A percentile compares a stretch with the other conserved stretches of the same genome.
phyloP scores from a whole-genome alignment of 1,140 invertebrate species.

The Scaptomyza pallida region DNA sequence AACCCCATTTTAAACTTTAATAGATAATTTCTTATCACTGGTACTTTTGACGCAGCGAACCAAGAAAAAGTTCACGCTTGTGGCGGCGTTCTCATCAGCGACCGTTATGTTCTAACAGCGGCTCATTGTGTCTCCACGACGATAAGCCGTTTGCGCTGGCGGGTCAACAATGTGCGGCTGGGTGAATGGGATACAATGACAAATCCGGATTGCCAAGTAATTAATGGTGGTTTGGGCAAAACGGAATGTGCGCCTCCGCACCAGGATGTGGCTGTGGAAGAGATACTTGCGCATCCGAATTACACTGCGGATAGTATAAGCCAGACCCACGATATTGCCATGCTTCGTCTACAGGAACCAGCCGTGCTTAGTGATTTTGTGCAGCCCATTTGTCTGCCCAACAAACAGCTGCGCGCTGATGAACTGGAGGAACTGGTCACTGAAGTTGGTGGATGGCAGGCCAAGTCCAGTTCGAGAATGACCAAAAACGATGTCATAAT shows the following conservation, averaged over 20 bases:
- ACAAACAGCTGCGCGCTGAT: constrained; percentile 76
- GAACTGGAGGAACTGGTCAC: constrained; percentile 85
- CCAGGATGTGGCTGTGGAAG: constrained; percentile 87
- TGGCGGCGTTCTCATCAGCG: constrained; percentile 85
- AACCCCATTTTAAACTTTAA: neutral
- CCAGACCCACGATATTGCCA: constrained; percentile 88
- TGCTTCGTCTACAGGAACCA: constrained; percentile 87
- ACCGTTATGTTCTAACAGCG: constrained; percentile 85
- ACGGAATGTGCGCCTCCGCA: constrained; percentile 85
- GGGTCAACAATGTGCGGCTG: constrained; percentile 70
- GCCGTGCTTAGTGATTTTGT: constrained; percentile 84
- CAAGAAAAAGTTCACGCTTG: constrained; percentile 84
- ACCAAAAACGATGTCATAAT: constrained; percentile 83
- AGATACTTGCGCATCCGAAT: constrained; percentile 87
- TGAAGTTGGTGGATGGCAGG: constrained; percentile 92
- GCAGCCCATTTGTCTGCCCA: constrained; percentile 92
- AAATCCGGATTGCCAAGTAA: constrained; percentile 70
- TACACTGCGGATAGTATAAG: constrained; percentile 85
- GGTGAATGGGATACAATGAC: constrained; percentile 80
- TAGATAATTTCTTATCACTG: neutral
- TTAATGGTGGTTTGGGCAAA: constrained; percentile 1
- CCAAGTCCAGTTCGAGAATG: constrained; percentile 86
- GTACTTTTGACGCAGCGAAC: constrained; percentile 31
- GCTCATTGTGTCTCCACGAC: constrained; percentile 85
- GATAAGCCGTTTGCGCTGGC: constrained; percentile 84